phyloP scores from a whole-genome alignment of 2,888 invertebrate species.

The Morpho achilles region DNA sequence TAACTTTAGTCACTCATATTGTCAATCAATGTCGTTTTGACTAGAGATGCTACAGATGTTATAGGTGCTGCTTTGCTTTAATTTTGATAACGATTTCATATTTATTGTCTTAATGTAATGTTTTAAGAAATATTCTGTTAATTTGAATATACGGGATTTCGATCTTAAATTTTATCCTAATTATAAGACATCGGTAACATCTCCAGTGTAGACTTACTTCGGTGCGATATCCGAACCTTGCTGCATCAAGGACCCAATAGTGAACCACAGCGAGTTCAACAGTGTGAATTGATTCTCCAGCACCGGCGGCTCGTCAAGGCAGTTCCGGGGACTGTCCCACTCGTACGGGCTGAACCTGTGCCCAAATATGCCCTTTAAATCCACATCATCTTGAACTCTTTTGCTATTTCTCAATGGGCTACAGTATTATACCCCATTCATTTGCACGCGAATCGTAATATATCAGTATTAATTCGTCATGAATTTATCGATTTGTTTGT shows the following conservation, averaged over 20 bases:
- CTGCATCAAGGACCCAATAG: slow-evolving; percentile 94
- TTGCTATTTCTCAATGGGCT: slow-evolving; percentile 13
- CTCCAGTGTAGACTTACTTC: slow-evolving; percentile 82
- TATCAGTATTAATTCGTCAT: no score
- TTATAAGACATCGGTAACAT: slow-evolving; percentile 11
- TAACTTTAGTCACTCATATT: slow-evolving; percentile 5
- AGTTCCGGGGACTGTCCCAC: slow-evolving; percentile 93
- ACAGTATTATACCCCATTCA: neutral
- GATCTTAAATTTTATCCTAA: neutral
- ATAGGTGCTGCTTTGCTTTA: neutral
- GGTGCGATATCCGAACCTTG: slow-evolving; percentile 95
- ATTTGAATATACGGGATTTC: neutral
- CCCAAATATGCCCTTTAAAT: slow-evolving; percentile 57
- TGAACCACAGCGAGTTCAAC: slow-evolving; percentile 96
- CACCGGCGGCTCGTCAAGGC: slow-evolving; percentile 90
- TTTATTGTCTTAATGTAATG: neutral
- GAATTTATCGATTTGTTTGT: no score
- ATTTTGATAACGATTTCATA: neutral
- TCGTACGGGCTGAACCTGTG: slow-evolving; percentile 94
- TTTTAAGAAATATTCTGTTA: no score
- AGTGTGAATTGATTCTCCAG: slow-evolving; percentile 95
- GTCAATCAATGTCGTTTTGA: slow-evolving; percentile 36
- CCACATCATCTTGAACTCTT: slow-evolving; percentile 14
- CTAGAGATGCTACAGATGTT: slow-evolving; percentile 12
- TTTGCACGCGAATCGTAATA: neutral